These are phyloP conservation scores for Pammene aurita DNA, from an alignment of 2,888 invertebrate genomes.

Conservation along the genomic window DNA sequence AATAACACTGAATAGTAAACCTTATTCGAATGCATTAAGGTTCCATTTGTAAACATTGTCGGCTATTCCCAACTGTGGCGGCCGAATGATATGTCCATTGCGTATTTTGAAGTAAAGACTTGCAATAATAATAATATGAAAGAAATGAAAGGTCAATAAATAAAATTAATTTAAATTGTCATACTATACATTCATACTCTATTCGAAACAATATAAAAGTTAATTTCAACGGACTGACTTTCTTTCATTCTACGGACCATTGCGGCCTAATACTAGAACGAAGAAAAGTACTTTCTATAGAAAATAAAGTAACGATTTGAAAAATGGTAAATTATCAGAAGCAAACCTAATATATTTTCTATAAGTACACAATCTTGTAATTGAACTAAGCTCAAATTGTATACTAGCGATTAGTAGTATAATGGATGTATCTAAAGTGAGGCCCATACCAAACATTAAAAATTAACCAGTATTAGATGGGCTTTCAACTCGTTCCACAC, in stretches of 20 bases:
- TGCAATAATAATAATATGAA: constrained; percentile 18
- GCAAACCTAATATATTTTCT: neutral
- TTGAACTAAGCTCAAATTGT: constrained; percentile 8
- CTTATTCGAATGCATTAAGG: too few species aligned
- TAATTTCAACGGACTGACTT: constrained; percentile 16
- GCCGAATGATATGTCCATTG: neutral
- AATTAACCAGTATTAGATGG: neutral
- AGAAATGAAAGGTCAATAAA: constrained; percentile 26
- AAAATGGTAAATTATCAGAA: neutral
- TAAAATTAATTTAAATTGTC: constrained; percentile 29
- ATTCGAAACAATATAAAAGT: constrained; percentile 5
- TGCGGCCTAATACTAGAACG: constrained; percentile 28
- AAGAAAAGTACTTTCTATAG: constrained; percentile 10
- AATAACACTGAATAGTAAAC: too few species aligned
- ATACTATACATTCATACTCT: constrained; percentile 21
- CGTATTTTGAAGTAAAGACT: constrained; percentile 16
- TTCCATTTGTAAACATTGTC: too few species aligned
- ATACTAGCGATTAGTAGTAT: neutral
- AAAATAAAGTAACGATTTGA: neutral
- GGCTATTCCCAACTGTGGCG: too few species aligned
- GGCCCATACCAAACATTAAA: neutral
- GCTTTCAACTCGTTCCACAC: neutral
- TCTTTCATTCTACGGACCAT: constrained; percentile 28
- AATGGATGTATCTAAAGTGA: neutral
- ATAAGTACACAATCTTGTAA: constrained; percentile 17